Evolutionary conservation across 1,140 invertebrate species (phyloP), one percentile per base, ranked within the genome.

Genomic region (Calycopis cecrops): DNA sequence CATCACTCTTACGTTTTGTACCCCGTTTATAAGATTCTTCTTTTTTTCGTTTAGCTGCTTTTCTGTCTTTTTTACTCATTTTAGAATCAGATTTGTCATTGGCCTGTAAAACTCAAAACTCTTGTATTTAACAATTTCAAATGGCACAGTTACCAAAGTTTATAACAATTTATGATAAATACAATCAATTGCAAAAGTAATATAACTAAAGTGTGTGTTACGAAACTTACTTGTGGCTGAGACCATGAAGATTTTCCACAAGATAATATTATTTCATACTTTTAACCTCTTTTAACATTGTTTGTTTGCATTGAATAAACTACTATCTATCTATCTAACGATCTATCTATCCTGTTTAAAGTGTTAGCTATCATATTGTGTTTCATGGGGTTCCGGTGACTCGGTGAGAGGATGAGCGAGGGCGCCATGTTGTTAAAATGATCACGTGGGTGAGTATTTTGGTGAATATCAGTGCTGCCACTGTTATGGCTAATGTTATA

Each of bases 241-340:
- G 72, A 73, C 83, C 83, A 86, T 52, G 78, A 79, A 57, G 83
- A 86, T 65, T 81, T 83, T 44, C 83, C 80, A 35, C n/a, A n/a
- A n/a, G n/a, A n/a, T n/a, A n/a, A n/a, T n/a, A n/a, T n/a, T n/a
- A n/a, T n/a, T n/a, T n/a, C n/a, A n/a, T n/a, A n/a, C n/a, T n/a
- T n/a, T n/a, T n/a, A n/a, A n/a, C n/a, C n/a, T n/a, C n/a, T n/a
- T n/a, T n/a, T n/a, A n/a, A n/a, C n/a, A n/a, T n/a, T n/a, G n/a
- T n/a, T n/a, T n/a, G n/a, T n/a, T n/a, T n/a, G n/a, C n/a, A n/a
- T n/a, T n/a, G n/a, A n/a, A n/a, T n/a, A n/a, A n/a, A n/a, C n/a
- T n/a, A n/a, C n/a, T n/a, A n/a, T n/a, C n/a, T n/a, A n/a, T n/a
- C n/a, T n/a, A n/a, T n/a, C n/a, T n/a, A n/a, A n/a, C n/a, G n/a